Base-by-base conservation (phyloP, 2,888 invertebrate genomes). In the Lycia hirtaria region DNA sequence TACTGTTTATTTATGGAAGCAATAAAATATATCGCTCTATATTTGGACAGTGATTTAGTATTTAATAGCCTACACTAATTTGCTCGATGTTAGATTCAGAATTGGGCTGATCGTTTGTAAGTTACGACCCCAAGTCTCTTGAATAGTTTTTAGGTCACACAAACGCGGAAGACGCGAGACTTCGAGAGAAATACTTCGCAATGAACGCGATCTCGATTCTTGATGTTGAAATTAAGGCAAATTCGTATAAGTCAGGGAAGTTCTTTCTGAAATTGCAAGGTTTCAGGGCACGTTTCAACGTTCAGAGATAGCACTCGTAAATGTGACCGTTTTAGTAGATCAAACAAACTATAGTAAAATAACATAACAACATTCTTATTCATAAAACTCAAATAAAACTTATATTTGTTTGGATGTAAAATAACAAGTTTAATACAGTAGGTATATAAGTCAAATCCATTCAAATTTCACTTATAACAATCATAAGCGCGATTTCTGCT, bases 101-200 rank as follows among this genome's bases (percentile, higher is more conserved):
- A 55, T 52, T 52, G 53, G 56, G 52, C 60, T 52, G 67, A 65
- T 65, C 59, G 56, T 64, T 65, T 64, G 65, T 69, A 60, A 59
- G 67, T 72, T 72, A 69, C 56, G 61, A 57, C 60, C 63, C 61
- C 58, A 56, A 56, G 57, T 61, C 64, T 55, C 50, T 64, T 62
- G 60, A 64, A 68, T 68, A 53, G 60, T 58, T 65, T 62, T 58
- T 60, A 58, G 62, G 61, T 63, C 60, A 48, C 55, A 58, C 54
- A 54, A 56, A 60, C 58, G 48, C 43, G 38, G 32, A 59, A 40
- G 30, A 44, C 14, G 26, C 35, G 20, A 35, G 22, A 10, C 24
- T 33, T 43, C 24, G 40, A 38, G 48, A 24, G 35, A 43, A 35
- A 44, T 50, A 56, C 50, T 56, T 50, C 30, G 10, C 17, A 35